phyloP scores from a whole-genome alignment of 2,113 vertebrate genomes.

The Ceyx margarethae region DNA sequence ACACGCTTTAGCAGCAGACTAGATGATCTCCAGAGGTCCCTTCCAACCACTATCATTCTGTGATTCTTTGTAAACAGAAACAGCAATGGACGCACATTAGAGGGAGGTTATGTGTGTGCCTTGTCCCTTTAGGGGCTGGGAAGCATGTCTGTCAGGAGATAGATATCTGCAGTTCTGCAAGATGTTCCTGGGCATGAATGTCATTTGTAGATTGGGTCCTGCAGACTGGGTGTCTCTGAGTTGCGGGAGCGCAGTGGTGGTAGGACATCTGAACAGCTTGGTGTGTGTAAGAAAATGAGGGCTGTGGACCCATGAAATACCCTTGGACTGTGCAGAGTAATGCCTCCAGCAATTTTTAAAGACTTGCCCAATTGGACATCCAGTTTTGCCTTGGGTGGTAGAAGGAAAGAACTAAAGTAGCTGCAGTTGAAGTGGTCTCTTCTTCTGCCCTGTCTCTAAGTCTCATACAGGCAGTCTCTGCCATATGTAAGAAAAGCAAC shows the following conservation, averaged over 20 bases:
- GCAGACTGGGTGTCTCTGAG: neutral
- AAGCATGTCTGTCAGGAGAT: neutral
- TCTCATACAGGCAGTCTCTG: neutral
- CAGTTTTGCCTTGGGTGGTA: neutral
- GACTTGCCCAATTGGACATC: neutral
- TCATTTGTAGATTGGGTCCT: rapidly evolving
- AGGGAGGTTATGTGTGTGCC: neutral
- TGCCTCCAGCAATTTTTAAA: neutral
- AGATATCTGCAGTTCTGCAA: neutral
- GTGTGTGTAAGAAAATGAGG: neutral
- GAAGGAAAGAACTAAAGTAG: neutral
- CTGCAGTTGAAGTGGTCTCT: neutral
- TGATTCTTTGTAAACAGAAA: neutral
- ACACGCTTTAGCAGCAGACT: too few species aligned
- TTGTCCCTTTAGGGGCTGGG: neutral
- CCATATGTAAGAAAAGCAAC: neutral
- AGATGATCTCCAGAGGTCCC: too few species aligned
- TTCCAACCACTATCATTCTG: too few species aligned
- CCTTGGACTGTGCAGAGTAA: neutral
- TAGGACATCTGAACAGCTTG: neutral
- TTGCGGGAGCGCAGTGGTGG: rapidly evolving
- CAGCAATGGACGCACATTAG: neutral
- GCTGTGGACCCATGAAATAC: neutral
- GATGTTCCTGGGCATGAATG: neutral
- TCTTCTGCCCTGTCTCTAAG: neutral